A percentile compares a stretch with the other conserved stretches of the same genome.
Evolutionary conservation across 64 coral and sea anemone species (phyloP).

Genomic region (Montipora cactus): DNA sequence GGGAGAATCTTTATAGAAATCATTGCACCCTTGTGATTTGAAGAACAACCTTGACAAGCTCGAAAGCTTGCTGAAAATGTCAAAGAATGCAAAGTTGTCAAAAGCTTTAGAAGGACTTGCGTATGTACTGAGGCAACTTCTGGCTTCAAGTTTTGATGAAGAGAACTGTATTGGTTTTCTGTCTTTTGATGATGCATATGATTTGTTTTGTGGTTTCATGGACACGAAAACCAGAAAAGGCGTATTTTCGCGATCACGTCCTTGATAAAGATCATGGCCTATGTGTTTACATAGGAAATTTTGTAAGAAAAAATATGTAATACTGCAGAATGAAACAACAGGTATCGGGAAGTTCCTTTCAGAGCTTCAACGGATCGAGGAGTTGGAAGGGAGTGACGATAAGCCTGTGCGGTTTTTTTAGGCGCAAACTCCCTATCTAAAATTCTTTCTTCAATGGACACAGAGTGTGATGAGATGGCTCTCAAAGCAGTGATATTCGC

Average conservation of each 20-base stretch:
- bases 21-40: constrained; percentile 29
- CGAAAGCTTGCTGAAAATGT: background rate
- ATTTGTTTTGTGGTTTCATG: constrained; percentile 53
- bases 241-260: constrained; percentile 39
- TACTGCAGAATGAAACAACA: constrained; percentile 47
- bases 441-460: constrained; percentile 6
- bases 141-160: constrained; percentile 25
- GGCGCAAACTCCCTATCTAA: too few species aligned
- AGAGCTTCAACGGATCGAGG: constrained; percentile 21
- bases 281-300: background rate
- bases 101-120: constrained; percentile 39
- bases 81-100: background rate
- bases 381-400: background rate
- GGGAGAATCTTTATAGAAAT: constrained; percentile 23
- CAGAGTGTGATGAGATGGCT: constrained; percentile 45
- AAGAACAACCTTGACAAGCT: background rate
- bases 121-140: constrained; percentile 49
- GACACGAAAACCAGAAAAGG: constrained; percentile 21
- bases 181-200: constrained; percentile 55
- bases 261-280: constrained; percentile 2
- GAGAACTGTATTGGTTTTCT: constrained; percentile 45
- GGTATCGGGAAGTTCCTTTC: constrained; percentile 32
- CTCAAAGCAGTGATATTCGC: constrained; percentile 48
- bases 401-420: too few species aligned
- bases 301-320: constrained; percentile 1